A percentile compares a stretch with the other conserved stretches of the same genome.
phyloP scores from a whole-genome alignment of 2,888 invertebrate species.

The Lasius fuliginosus region DNA sequence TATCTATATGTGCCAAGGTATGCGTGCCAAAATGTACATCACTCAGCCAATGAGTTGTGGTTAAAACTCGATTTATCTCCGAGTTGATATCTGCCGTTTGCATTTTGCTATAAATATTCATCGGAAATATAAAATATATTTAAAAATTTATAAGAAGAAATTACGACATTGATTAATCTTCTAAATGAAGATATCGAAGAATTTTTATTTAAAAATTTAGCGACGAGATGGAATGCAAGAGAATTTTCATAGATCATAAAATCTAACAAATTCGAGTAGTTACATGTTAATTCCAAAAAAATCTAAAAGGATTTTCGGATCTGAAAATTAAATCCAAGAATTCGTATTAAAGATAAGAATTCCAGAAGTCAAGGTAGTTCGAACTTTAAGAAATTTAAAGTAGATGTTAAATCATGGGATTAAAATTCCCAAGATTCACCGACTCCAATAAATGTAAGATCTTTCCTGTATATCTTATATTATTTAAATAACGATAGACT shows the following conservation, averaged over 20 bases:
- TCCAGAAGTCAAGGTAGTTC: constrained; percentile 1
- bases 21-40: constrained; percentile 15
- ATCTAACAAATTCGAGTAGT: constrained; percentile 18
- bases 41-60: background rate
- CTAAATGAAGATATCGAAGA: background rate
- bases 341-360: constrained; percentile 27
- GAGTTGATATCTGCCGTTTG: background rate
- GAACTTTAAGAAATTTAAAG: background rate
- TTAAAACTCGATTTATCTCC: constrained; percentile 4
- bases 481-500: constrained; percentile 2
- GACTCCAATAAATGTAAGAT: background rate
- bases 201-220: background rate
- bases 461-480: constrained; percentile 17
- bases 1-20: constrained; percentile 46
- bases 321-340: background rate
- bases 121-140: background rate
- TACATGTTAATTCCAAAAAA: background rate
- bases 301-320: background rate
- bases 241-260: background rate
- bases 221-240: background rate
- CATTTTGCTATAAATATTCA: background rate
- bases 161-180: background rate
- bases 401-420: constrained; percentile 7
- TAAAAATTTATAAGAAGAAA: background rate
- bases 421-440: constrained; percentile 33